phyloP scores from a whole-genome alignment of 2,113 vertebrate species.

The Poeciliopsis prolifica region DNA sequence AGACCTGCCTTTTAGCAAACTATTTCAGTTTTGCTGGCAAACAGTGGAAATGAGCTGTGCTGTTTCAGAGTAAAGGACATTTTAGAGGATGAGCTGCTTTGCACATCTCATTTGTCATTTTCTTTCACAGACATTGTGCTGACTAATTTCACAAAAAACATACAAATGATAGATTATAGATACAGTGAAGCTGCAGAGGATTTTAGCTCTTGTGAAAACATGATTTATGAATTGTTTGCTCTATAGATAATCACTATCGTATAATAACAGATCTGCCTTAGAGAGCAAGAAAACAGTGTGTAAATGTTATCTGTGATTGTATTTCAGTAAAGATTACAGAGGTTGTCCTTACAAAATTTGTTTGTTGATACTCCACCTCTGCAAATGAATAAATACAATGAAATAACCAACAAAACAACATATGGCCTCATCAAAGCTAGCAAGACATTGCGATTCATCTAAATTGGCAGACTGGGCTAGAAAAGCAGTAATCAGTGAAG shows the following conservation, averaged over 20 bases:
- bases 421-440: too few relatives aligned
- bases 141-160: neutral
- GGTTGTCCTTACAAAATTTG: too few relatives aligned
- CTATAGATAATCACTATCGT: too few relatives aligned
- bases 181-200: neutral
- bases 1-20: constrained; percentile 45
- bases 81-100: constrained; percentile 1
- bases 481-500: neutral
- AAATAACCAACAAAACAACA: too few relatives aligned
- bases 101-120: neutral
- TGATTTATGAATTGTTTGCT: too few relatives aligned
- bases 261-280: neutral
- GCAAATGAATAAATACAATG: too few relatives aligned
- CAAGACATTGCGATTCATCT: too few relatives aligned
- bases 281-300: neutral
- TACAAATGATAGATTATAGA: neutral
- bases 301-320: neutral
- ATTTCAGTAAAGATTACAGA: too few relatives aligned
- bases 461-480: too few relatives aligned
- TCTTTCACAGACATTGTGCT: neutral
- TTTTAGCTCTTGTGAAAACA: neutral
- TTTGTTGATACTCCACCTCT: too few relatives aligned
- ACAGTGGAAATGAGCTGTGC: constrained; percentile 23
- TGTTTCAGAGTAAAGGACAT: constrained; percentile 4
- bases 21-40: constrained; percentile 39